phyloP scores from a whole-genome alignment of 2,113 vertebrate species.

The Trochalopteron elliotii region DNA sequence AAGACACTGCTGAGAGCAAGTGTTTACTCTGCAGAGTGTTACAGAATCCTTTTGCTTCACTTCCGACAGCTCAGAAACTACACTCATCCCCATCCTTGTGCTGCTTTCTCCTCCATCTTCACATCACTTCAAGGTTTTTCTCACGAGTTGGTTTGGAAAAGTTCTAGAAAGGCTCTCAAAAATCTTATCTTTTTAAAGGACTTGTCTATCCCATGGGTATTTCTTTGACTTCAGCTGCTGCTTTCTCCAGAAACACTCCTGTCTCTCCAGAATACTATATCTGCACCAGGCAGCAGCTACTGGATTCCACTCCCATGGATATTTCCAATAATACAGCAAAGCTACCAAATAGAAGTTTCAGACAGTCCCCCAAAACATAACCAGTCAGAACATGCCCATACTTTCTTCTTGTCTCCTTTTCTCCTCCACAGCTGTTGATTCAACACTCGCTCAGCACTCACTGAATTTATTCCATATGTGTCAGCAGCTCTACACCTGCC shows the following conservation, averaged over 20 bases:
- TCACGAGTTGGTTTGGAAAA: neutral
- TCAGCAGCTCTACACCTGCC: slow-evolving; percentile 4
- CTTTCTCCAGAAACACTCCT: neutral
- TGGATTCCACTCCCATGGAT: neutral
- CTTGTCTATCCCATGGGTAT: rapidly evolving
- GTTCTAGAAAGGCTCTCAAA: neutral
- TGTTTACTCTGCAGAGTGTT: neutral
- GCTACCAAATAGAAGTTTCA: neutral
- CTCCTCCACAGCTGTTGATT: neutral
- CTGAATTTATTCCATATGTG: neutral
- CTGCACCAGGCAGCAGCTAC: neutral
- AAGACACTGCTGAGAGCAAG: neutral
- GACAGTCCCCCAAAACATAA: neutral
- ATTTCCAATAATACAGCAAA: neutral
- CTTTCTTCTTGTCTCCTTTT: neutral
- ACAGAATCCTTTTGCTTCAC: rapidly evolving
- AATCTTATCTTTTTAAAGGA: neutral
- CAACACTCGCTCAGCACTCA: neutral
- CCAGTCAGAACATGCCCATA: neutral
- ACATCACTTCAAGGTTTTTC: neutral
- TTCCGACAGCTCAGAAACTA: neutral
- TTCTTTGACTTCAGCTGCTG: neutral
- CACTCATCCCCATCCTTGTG: neutral
- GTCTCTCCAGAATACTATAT: neutral
- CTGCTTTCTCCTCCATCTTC: neutral